Conservation (phyloP, 1,140 invertebrate species). For the Ceratoteleas bidentatus region DNA sequence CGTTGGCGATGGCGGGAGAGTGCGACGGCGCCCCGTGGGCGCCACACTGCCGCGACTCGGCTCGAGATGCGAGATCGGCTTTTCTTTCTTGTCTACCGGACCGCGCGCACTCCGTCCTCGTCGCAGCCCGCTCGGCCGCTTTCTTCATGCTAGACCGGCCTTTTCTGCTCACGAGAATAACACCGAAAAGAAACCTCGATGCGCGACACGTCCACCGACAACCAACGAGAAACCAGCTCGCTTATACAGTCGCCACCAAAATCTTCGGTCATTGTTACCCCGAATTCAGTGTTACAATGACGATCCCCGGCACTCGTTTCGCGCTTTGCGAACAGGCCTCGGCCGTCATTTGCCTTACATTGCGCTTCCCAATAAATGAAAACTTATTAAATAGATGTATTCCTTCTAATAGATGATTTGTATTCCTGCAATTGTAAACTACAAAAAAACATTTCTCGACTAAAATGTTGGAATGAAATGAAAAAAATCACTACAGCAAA, state of each 20-base stretch:
- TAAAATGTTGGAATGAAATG: too few relatives aligned
- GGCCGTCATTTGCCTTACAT: too few relatives aligned
- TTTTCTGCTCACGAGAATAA: slow-evolving; percentile 64
- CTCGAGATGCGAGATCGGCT: slow-evolving; percentile 66
- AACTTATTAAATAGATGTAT: too few relatives aligned
- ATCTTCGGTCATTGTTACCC: slow-evolving; percentile 49
- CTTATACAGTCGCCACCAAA: slow-evolving; percentile 49
- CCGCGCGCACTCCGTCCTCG: slow-evolving; percentile 43
- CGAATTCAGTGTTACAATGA: slow-evolving; percentile 27
- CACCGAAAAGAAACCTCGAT: slow-evolving; percentile 67
- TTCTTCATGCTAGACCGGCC: slow-evolving; percentile 64
- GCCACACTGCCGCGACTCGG: slow-evolving; percentile 77
- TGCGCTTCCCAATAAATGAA: too few relatives aligned
- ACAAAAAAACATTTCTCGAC: too few relatives aligned
- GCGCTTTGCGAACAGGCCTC: too few relatives aligned
- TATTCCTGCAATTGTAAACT: too few relatives aligned
- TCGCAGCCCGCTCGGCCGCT: slow-evolving; percentile 46
- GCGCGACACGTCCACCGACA: slow-evolving; percentile 60
- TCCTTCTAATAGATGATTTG: too few relatives aligned
- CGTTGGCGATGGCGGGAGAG: slow-evolving; percentile 74
- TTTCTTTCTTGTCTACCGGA: slow-evolving; percentile 65
- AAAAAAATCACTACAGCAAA: too few relatives aligned
- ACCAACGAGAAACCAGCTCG: slow-evolving; percentile 54
- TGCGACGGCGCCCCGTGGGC: slow-evolving; percentile 78
- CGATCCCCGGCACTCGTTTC: not conserved